Percentiles rank a stretch among this genome's conserved stretches.
Evolutionary conservation across 2,113 vertebrate species (phyloP).

Genomic region (Zosterops borbonicus): DNA sequence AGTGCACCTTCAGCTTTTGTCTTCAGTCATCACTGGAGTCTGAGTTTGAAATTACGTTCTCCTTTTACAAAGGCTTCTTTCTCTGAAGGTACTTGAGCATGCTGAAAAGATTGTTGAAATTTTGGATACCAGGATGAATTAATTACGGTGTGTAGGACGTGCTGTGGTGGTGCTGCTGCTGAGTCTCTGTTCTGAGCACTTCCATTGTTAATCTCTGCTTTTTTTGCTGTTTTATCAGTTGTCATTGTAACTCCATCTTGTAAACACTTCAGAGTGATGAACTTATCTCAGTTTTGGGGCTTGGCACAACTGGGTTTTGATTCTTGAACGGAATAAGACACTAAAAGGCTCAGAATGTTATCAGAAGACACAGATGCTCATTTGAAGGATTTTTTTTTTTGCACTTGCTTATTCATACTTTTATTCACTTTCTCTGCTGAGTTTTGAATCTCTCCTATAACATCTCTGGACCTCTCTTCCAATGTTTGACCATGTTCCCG

Average conservation of each 20-base stretch:
- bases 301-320: not conserved
- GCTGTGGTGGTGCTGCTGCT: not conserved
- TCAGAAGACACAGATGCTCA: not conserved
- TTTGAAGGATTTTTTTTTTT: not conserved
- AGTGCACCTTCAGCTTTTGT: not conserved
- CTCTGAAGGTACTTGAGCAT: not conserved
- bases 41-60: not conserved
- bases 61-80: not conserved
- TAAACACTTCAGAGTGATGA: not conserved
- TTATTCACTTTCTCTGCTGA: not conserved
- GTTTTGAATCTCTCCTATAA: not conserved
- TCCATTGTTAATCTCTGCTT: not conserved
- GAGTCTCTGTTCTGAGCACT: not conserved
- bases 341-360: not conserved
- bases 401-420: not conserved
- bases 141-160: not conserved
- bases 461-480: not conserved
- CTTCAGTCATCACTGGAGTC: not conserved
- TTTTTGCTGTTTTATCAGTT: not conserved
- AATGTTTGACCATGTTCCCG: not conserved
- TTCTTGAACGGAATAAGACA: not conserved
- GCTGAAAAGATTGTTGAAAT: not conserved
- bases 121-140: not conserved
- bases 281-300: not conserved
- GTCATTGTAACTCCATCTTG: not conserved